A percentile compares a stretch with the other conserved stretches of the same genome.
phyloP scores from a whole-genome alignment of 2,888 invertebrate species.

The Galerucella pusilla region DNA sequence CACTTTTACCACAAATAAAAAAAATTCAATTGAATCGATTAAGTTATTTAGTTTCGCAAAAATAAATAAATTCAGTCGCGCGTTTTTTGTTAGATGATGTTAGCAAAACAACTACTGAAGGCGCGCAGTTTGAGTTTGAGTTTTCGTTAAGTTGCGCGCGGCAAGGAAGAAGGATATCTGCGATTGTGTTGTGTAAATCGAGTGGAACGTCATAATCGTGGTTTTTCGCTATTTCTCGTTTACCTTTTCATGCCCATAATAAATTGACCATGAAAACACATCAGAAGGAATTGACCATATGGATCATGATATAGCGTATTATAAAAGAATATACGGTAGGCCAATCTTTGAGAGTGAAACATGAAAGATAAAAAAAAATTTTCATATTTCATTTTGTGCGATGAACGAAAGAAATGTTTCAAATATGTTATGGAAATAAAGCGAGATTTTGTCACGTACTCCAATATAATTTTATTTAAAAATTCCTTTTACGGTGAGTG shows the following conservation, averaged over 20 bases:
- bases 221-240: constrained; percentile 40
- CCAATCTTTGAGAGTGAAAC: not conserved
- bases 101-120: constrained; percentile 43
- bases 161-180: constrained; percentile 32
- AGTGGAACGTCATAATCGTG: constrained; percentile 38
- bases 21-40: not conserved
- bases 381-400: not conserved
- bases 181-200: constrained; percentile 26
- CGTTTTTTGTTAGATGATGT: constrained; percentile 37
- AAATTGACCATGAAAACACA: constrained; percentile 47
- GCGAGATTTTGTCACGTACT: too few species aligned
- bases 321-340: not conserved
- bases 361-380: too few species aligned
- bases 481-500: too few species aligned
- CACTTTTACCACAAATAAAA: constrained; percentile 10
- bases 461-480: too few species aligned
- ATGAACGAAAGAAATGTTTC: too few species aligned
- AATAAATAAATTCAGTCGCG: constrained; percentile 14
- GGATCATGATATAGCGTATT: constrained; percentile 7
- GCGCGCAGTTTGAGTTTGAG: constrained; percentile 42
- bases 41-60: not conserved
- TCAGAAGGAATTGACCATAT: constrained; percentile 38
- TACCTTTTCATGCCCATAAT: constrained; percentile 42
- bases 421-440: too few species aligned
- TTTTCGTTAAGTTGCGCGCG: constrained; percentile 36